A percentile compares a stretch with the other conserved stretches of the same genome.
phyloP scores from a whole-genome alignment of 2,113 vertebrate genomes.

The Crotalus viridis region DNA sequence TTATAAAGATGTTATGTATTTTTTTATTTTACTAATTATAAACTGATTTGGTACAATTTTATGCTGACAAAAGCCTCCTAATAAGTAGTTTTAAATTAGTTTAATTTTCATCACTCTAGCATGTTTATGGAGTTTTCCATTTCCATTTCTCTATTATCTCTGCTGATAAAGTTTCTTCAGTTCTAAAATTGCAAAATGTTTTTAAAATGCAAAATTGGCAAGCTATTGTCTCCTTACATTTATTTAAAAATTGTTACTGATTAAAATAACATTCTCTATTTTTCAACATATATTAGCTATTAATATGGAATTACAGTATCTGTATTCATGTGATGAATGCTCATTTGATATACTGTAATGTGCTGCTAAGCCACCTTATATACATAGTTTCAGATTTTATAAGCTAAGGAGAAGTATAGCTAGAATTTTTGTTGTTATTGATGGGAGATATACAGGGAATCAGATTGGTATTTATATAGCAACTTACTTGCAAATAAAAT shows the following conservation, averaged over 20 bases:
- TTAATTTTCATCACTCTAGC: neutral
- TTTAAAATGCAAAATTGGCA: constrained; percentile 25
- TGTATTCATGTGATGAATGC: neutral
- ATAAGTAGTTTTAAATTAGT: neutral
- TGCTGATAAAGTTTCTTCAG: constrained; percentile 6
- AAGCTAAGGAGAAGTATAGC: neutral
- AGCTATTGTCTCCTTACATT: constrained; percentile 38
- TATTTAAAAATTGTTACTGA: constrained; percentile 26
- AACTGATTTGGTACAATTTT: neutral
- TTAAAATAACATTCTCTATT: constrained; percentile 20
- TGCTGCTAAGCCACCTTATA: neutral
- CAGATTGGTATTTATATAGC: neutral
- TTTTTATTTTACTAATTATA: neutral
- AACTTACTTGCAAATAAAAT: neutral
- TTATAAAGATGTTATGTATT: neutral
- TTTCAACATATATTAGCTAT: constrained; percentile 26
- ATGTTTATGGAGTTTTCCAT: neutral
- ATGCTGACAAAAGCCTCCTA: neutral
- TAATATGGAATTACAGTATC: constrained; percentile 21
- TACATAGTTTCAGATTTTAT: neutral
- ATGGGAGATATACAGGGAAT: neutral
- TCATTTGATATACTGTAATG: neutral
- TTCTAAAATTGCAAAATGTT: constrained; percentile 16
- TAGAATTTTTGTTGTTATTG: neutral
- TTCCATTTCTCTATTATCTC: neutral